Evolutionary conservation across 1,140 invertebrate species (phyloP).

Genomic region (Drosophila lacteicornis): DNA sequence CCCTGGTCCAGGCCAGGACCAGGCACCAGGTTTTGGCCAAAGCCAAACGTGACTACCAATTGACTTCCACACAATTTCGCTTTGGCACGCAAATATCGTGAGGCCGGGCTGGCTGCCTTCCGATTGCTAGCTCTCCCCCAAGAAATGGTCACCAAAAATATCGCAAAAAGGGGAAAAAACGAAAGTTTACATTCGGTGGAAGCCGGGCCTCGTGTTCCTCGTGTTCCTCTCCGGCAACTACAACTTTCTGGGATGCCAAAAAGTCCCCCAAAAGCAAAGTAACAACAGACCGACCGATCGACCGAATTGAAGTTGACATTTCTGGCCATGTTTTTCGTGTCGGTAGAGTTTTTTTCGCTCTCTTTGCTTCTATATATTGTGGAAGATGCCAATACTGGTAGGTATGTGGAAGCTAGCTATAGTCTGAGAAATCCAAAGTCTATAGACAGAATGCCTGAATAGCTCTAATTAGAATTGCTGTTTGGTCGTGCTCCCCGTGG

Average conservation of each 20-base stretch:
- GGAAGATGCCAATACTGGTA: constrained; percentile 23
- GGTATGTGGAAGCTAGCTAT: constrained; percentile 1
- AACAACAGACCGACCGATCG: constrained; percentile 14
- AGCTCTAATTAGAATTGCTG: constrained; percentile 78
- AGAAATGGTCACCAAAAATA: constrained; percentile 48
- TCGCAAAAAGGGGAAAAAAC: constrained; percentile 21
- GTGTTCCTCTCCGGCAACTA: constrained; percentile 28
- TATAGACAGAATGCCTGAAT: constrained; percentile 53
- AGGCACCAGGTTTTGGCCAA: constrained; percentile 32
- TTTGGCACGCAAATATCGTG: constrained; percentile 79
- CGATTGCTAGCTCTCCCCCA: constrained; percentile 20
- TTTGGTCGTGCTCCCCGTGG: constrained; percentile 46
- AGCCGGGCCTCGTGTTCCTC: constrained; percentile 54
- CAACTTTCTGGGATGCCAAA: constrained; percentile 61
- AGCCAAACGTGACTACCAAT: constrained; percentile 74
- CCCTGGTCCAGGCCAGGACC: constrained; percentile 14
- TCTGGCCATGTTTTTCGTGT: constrained; percentile 66
- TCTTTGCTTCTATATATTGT: neutral
- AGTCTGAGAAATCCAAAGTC: constrained; percentile 43
- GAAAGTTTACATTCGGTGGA: constrained; percentile 69
- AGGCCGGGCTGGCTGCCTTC: constrained; percentile 50
- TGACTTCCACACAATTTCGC: constrained; percentile 81
- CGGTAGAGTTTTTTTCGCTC: neutral
- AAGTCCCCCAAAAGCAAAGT: constrained; percentile 20
- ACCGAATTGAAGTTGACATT: constrained; percentile 59